Conservation (phyloP, 1,140 invertebrate species). For the Penaeus japonicus region DNA sequence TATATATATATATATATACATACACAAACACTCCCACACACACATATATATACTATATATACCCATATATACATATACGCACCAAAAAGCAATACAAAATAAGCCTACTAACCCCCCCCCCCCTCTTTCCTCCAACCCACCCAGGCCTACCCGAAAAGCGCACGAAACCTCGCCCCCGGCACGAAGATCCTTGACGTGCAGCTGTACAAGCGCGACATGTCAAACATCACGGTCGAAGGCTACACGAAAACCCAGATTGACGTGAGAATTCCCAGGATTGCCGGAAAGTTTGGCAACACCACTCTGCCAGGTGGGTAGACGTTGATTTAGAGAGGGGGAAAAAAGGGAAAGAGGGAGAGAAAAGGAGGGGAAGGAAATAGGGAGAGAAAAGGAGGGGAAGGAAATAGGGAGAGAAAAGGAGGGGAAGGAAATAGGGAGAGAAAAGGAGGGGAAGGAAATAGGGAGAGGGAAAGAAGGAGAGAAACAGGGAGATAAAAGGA, state of each 20-base stretch:
- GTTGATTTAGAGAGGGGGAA: no score
- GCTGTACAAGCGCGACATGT: not conserved
- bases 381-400: not conserved
- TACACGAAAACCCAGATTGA: not conserved
- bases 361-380: no score
- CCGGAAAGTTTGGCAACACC: slow-evolving; percentile 21
- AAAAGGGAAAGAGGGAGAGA: not conserved
- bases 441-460: not conserved
- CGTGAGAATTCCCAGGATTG: not conserved
- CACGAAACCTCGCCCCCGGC: slow-evolving; percentile 20
- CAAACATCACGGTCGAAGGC: not conserved
- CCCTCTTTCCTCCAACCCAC: no score
- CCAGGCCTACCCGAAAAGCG: not conserved
- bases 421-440: not conserved
- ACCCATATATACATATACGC: not conserved
- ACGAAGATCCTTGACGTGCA: slow-evolving; percentile 30
- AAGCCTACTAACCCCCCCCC: not conserved
- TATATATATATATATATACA: not conserved
- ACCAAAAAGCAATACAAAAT: not conserved
- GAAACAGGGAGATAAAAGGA: not conserved
- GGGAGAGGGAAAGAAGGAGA: not conserved
- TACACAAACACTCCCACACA: no score
- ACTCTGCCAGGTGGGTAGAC: slow-evolving; percentile 16
- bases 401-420: not conserved
- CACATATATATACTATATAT: no score